Evolutionary conservation across 2,113 vertebrate species (phyloP), one percentile per base, ranked within the genome.

Genomic region (Diglossa brunneiventris): DNA sequence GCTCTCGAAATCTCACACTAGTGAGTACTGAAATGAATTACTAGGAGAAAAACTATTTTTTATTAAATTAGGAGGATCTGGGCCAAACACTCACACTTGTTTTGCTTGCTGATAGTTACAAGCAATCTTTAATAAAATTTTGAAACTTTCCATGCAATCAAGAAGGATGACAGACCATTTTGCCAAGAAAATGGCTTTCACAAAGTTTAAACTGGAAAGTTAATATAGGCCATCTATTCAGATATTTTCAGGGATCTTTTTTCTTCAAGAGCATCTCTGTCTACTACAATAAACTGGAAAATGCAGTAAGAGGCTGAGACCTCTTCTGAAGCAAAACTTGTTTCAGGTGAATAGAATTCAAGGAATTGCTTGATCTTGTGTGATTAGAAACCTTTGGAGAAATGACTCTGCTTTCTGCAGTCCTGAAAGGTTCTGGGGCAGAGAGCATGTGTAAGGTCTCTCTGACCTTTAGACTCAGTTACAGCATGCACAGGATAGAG

Each of bases 381-480:
- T 52, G 33, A 44, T 67, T 21, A 31, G 50, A 83, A 85, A 58
- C 10, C 18, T 67, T 83, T 67, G 63, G 55, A 50, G 33, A 89
- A 70, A 79, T 18, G 33, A 49, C 55, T 74, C 11, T 85, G 73
- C 33, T 19, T 81, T 88, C 59, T 67, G n/a, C 70, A 73, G 4
- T 44, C 37, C 52, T 70, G 59, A 66, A 73, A 73, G 14, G 10
- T 88, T 58, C 50, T 80, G 72, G 82, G 84, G 52, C 92, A 94
- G 59, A 42, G 39, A 59, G 46, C 42, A 49, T 18, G 22, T 7
- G 56, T 70, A 61, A 93, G 59, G 72, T 80, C 72, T 39, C 50
- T 46, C 59, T 96, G 95, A 92, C 85, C 90, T 95, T 96, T 77
- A 58, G 21, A n/a, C 26, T 55, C 22, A 30, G 82, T 23, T 88